Conservation (phyloP, 2,797 vertebrate species). For the Neosilurus mollespiculum region DNA sequence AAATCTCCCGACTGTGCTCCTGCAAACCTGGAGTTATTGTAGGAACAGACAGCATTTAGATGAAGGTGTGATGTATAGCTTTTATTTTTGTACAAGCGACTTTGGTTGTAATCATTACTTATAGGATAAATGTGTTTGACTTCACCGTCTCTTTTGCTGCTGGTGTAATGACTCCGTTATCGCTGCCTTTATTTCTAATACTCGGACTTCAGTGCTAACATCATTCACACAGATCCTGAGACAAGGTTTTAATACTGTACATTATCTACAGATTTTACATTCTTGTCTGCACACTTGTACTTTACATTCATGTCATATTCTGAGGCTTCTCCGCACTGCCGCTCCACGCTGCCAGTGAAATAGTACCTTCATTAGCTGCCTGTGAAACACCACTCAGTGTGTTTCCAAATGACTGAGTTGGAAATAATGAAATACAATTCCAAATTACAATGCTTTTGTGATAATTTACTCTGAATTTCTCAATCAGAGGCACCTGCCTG, state of each 20-base stretch:
- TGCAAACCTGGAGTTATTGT: not conserved
- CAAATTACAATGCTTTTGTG: not conserved
- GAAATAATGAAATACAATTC: not conserved
- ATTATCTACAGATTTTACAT: not conserved
- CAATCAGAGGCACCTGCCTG: not conserved
- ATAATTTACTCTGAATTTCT: not conserved
- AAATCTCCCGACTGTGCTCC: not conserved
- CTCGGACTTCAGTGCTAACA: not conserved
- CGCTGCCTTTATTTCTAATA: not conserved
- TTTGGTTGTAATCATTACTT: not conserved
- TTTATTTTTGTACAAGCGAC: not conserved
- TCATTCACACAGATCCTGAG: not conserved
- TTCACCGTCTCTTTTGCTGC: not conserved
- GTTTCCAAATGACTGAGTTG: not conserved
- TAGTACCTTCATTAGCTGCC: not conserved
- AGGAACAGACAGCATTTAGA: not conserved
- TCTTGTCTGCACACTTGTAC: not conserved
- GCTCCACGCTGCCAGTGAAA: not conserved
- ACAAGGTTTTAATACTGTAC: not conserved
- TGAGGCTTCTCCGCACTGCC: not conserved
- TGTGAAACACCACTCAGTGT: not conserved
- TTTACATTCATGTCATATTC: not conserved
- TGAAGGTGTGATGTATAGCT: not conserved
- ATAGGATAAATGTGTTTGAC: not conserved
- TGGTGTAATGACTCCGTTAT: not conserved